Conservation (phyloP, 2,888 invertebrate species). For the Piscicola geometra region DNA sequence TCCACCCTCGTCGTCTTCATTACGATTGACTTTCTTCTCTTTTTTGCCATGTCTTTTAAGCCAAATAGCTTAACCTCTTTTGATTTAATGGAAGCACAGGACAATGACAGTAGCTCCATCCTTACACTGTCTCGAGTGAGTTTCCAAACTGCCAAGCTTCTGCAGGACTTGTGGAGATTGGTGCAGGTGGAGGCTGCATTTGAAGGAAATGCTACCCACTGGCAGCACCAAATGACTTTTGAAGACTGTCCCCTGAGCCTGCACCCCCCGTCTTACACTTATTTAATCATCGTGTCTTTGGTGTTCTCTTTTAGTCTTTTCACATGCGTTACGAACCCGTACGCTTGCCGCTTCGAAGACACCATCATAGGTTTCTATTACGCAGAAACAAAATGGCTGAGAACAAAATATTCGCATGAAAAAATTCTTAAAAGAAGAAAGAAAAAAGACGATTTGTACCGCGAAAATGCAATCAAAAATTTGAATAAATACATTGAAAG, state of each 20-base stretch:
- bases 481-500: neutral
- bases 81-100: too few relatives aligned
- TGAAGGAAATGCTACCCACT: neutral
- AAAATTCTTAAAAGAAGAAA: neutral
- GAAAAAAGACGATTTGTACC: neutral
- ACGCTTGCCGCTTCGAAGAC: constrained; percentile 17
- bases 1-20: neutral
- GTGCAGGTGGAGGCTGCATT: neutral
- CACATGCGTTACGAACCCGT: neutral
- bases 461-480: neutral
- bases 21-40: constrained; percentile 12
- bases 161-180: constrained; percentile 3
- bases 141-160: constrained; percentile 1
- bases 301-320: constrained; percentile 10
- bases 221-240: neutral
- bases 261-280: neutral
- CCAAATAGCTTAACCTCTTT: too few relatives aligned
- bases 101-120: neutral
- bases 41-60: neutral
- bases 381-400: constrained; percentile 1
- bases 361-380: constrained; percentile 21
- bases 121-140: neutral
- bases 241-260: neutral
- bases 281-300: neutral
- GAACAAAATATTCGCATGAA: constrained; percentile 5